These are phyloP conservation scores for Hylaea fasciaria DNA, from an alignment of 2,888 invertebrate species.

Conservation along the genomic window DNA sequence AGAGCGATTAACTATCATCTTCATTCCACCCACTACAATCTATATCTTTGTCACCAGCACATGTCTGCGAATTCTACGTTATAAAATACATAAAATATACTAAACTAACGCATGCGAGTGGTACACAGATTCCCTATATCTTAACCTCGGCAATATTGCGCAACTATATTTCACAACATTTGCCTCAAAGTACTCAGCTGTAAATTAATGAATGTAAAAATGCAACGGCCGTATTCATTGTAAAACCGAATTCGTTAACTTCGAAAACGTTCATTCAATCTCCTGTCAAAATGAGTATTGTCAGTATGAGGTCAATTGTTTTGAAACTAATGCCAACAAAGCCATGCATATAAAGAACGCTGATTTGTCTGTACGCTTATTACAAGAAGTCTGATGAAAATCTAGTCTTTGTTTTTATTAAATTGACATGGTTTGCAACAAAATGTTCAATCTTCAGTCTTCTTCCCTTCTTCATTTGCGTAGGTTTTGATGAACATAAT, in stretches of 20 bases:
- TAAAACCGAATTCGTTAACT: constrained; percentile 1
- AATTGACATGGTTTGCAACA: too few relatives aligned
- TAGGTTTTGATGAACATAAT: too few relatives aligned
- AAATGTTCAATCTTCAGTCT: too few relatives aligned
- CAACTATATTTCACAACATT: constrained; percentile 26
- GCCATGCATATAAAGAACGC: too few relatives aligned
- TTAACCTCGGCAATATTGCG: constrained; percentile 27
- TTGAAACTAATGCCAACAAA: too few relatives aligned
- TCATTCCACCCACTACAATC: background rate
- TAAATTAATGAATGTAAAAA: constrained; percentile 22
- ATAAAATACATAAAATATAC: background rate
- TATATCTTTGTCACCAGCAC: background rate
- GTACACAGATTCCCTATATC: background rate
- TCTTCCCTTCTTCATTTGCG: too few relatives aligned
- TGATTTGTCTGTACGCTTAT: too few relatives aligned
- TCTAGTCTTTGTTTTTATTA: too few relatives aligned
- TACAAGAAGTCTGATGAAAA: too few relatives aligned
- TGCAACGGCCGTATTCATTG: constrained; percentile 8
- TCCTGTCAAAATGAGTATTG: constrained; percentile 1
- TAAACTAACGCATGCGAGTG: background rate
- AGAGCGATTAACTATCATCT: background rate
- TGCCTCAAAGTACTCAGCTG: constrained; percentile 5
- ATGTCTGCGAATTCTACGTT: background rate
- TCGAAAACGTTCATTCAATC: background rate
- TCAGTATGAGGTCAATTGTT: background rate